Conservation (phyloP, 1,140 invertebrate genomes). For the Pantala flavescens region DNA sequence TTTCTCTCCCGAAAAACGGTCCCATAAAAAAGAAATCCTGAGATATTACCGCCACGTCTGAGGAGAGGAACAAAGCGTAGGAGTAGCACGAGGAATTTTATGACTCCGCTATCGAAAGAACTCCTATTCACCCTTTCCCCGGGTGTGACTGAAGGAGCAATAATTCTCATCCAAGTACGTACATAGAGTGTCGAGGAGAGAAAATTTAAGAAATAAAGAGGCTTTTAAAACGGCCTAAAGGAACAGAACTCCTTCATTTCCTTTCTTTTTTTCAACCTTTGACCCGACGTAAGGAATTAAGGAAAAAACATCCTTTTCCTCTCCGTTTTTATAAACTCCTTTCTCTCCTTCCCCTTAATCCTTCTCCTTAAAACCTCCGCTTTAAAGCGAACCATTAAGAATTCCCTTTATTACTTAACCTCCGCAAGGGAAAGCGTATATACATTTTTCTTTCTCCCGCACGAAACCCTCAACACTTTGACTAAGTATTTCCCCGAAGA, state of each 20-base stretch:
- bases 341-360: not conserved
- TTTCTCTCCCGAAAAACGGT: not conserved
- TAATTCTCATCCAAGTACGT: not conserved
- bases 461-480: not conserved
- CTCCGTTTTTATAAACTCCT: not conserved
- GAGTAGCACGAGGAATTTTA: not conserved
- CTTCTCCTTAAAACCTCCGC: not conserved
- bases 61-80: not conserved
- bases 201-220: not conserved
- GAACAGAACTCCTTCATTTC: not conserved
- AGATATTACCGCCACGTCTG: not conserved
- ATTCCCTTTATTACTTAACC: no score
- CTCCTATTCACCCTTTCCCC: not conserved
- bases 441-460: not conserved
- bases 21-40: slow-evolving; percentile 9
- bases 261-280: not conserved
- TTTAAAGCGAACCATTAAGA: no score
- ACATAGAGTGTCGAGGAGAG: not conserved
- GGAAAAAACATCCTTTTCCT: not conserved
- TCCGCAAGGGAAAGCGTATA: not conserved
- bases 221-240: not conserved
- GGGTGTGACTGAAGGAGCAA: not conserved
- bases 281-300: not conserved
- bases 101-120: not conserved
- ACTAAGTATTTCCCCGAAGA: slow-evolving; percentile 6